phyloP scores from a whole-genome alignment of 92 coral and sea anemone species.

The Palythoa heliodiscus region DNA sequence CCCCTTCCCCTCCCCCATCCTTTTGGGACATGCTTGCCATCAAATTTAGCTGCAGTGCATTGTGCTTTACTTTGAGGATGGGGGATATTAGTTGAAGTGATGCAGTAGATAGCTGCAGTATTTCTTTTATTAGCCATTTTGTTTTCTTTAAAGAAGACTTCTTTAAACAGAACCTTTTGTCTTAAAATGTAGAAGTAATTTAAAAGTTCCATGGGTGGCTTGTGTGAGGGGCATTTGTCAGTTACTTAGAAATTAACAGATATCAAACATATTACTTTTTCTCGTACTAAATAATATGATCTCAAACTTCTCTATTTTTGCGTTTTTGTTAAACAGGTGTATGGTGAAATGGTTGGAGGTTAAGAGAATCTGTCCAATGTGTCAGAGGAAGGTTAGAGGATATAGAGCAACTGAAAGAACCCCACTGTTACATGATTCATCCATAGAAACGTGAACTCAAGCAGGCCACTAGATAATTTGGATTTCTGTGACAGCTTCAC shows the following conservation, averaged over 20 bases:
- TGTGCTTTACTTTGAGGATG: too few relatives aligned
- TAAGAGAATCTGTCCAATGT: conserved; percentile 77
- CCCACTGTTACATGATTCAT: conserved; percentile 51
- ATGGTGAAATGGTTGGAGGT: conserved; percentile 89
- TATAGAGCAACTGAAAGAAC: conserved; percentile 62
- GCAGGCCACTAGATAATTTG: not conserved
- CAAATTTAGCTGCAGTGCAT: not conserved
- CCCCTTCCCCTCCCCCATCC: too few relatives aligned
- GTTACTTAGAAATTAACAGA: too few relatives aligned
- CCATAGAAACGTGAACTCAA: conserved; percentile 29
- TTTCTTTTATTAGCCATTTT: too few relatives aligned
- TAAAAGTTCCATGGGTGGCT: too few relatives aligned
- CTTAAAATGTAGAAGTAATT: too few relatives aligned
- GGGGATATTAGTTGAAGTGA: too few relatives aligned
- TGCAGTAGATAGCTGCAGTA: too few relatives aligned
- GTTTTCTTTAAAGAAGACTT: too few relatives aligned
- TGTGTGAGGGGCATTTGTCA: too few relatives aligned
- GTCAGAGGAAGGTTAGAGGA: conserved; percentile 60
- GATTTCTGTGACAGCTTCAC: not conserved
- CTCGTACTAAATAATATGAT: too few relatives aligned
- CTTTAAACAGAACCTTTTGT: not conserved
- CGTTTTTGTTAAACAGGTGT: conserved; percentile 54
- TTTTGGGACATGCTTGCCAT: not conserved
- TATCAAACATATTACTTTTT: too few relatives aligned
- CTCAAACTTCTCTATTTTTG: not conserved